These are phyloP conservation scores for Ciconia stormi DNA, from an alignment of 2,113 vertebrate species.

Conservation along the genomic window DNA sequence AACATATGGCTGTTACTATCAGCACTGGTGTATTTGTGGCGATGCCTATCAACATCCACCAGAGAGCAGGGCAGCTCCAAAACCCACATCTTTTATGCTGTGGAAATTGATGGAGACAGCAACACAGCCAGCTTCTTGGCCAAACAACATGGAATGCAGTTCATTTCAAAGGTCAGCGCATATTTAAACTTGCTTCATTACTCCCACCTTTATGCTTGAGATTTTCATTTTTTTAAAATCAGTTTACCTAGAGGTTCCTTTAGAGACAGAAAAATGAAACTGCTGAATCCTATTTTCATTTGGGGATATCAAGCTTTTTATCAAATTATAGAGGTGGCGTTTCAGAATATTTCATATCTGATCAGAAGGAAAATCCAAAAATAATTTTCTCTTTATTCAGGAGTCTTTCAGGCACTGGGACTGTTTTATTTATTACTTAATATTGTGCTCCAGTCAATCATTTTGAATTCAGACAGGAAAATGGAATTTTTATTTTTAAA, in stretches of 20 bases:
- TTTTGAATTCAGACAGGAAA: conserved; percentile 79
- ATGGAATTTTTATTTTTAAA: conserved; percentile 74
- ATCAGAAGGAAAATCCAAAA: conserved; percentile 85
- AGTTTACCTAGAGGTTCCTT: conserved; percentile 79
- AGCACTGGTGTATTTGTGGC: conserved; percentile 70
- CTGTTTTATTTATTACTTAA: conserved; percentile 81
- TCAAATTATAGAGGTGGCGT: conserved; percentile 88
- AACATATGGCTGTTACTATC: conserved; percentile 54
- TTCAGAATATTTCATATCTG: conserved; percentile 93
- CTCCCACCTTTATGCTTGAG: conserved; percentile 79
- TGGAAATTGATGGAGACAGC: conserved; percentile 84
- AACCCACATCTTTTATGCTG: conserved; percentile 76
- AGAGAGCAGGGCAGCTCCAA: conserved; percentile 92
- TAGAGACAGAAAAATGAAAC: conserved; percentile 86
- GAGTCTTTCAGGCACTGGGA: conserved; percentile 75
- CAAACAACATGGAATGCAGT: conserved; percentile 83
- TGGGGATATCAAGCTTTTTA: conserved; percentile 90
- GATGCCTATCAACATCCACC: conserved; percentile 84
- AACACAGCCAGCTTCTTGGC: conserved; percentile 81
- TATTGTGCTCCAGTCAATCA: conserved; percentile 79
- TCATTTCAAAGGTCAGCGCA: conserved; percentile 92
- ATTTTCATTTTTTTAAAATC: conserved; percentile 84
- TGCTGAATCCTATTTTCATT: conserved; percentile 91
- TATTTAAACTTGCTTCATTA: conserved; percentile 88
- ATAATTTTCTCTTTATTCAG: conserved; percentile 83